A percentile compares a stretch with the other conserved stretches of the same genome.
Conservation (phyloP, 1,140 invertebrate genomes). For the Nebria ingens region DNA sequence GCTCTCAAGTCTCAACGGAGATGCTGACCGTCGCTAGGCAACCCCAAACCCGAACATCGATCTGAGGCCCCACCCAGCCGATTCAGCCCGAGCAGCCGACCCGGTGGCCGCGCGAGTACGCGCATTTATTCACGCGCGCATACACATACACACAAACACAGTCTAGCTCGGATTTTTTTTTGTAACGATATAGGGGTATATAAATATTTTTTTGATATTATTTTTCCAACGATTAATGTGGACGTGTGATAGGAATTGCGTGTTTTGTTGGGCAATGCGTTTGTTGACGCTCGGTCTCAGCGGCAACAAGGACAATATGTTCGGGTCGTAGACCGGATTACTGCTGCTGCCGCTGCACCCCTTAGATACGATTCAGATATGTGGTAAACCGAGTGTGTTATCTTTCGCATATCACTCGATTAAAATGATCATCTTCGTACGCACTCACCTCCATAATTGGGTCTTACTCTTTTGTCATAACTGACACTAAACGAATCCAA, state of each 20-base stretch:
- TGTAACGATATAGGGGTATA: no score
- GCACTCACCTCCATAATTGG: conserved; percentile 92
- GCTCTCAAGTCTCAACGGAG: neutral
- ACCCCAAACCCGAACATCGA: conserved; percentile 27
- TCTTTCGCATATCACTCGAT: no score
- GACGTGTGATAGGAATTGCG: neutral
- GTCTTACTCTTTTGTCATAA: conserved; percentile 96
- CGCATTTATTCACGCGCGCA: neutral
- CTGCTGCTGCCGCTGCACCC: no score
- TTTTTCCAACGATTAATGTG: neutral
- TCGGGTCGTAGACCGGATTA: no score
- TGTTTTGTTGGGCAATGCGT: no score
- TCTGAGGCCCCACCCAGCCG: conserved; percentile 22
- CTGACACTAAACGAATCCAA: conserved; percentile 86
- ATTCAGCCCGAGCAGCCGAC: conserved; percentile 12
- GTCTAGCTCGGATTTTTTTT: no score
- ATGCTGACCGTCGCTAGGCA: conserved; percentile 25
- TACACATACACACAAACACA: neutral
- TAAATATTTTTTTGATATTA: no score
- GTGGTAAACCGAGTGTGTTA: no score
- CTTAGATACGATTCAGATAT: no score
- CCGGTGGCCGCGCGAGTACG: conserved; percentile 3
- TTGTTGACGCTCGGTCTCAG: no score
- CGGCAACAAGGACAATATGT: no score
- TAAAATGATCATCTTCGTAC: no score